Evolutionary conservation across 2,888 invertebrate species (phyloP).

Genomic region (Nasonovia ribisnigri): DNA sequence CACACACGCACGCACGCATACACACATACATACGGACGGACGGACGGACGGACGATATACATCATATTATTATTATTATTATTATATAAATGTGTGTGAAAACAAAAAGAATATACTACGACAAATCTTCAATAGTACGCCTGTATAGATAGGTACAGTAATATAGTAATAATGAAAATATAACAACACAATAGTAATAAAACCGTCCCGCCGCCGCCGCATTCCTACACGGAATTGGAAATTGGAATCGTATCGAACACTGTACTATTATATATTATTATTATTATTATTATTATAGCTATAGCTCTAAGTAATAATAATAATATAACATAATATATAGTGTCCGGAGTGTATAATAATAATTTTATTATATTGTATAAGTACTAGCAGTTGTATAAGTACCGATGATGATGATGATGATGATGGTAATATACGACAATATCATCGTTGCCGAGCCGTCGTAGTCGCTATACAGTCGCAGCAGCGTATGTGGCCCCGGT

Average conservation of each 20-base stretch:
- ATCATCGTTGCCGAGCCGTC: not conserved
- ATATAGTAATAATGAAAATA: not conserved
- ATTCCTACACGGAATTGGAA: slow-evolving; percentile 65
- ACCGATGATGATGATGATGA: not conserved
- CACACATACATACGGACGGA: not conserved
- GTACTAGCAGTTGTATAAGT: not conserved
- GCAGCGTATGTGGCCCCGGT: not conserved
- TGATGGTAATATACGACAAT: slow-evolving; percentile 27
- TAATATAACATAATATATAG: not conserved
- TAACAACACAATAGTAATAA: slow-evolving; percentile 46
- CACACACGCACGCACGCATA: slow-evolving; percentile 28
- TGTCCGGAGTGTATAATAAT: slow-evolving; percentile 13
- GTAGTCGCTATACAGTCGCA: not conserved
- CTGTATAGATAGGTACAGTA: not conserved
- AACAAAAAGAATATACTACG: slow-evolving; percentile 57
- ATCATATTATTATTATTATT: slow-evolving; percentile 9
- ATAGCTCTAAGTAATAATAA: slow-evolving; percentile 14
- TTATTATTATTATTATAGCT: not conserved
- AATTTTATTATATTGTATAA: slow-evolving; percentile 3
- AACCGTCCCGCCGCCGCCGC: slow-evolving; percentile 44
- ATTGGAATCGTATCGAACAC: slow-evolving; percentile 56
- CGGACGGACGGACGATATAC: slow-evolving; percentile 11
- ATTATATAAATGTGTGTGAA: slow-evolving; percentile 52
- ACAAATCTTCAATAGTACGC: slow-evolving; percentile 56
- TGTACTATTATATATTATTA: not conserved